Evolutionary conservation across 2,113 vertebrate genomes (phyloP), one percentile per base, ranked within the genome.

Genomic region (Onychostoma macrolepis): DNA sequence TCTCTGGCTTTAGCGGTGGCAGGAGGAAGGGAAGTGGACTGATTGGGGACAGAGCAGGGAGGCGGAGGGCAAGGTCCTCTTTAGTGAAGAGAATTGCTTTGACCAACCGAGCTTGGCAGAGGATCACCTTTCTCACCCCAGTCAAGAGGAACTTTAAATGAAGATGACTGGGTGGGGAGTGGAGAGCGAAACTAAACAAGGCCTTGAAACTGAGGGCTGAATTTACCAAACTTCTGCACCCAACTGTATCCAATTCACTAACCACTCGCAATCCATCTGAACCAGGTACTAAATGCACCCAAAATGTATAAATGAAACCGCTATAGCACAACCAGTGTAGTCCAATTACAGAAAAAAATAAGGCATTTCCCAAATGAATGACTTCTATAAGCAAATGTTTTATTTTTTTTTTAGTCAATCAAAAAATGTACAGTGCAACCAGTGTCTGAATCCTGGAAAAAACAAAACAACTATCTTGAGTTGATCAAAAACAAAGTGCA

Each of bases 41-140:
- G 88, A 93, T 92, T 91, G 91, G 53, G 89, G 90, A 85, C 77
- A 86, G 26, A 81, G 91, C 78, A 63, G 26, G 50, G 85, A 91
- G 85, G 84, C 41, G 85, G 78, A 92, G 90, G 90, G 71, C 87
- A 89, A 76, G 74, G 81, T 90, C 89, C 87, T 87, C 78, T 89
- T 91, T 88, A 89, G 84, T 79, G 72, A 87, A 80, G 81, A 76
- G 85, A 92, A 94, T 92, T 92, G 87, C 71, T 92, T 92, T 92
- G 89, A 92, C 88, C 87, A 86, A 77, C 86, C 87, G 67, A 86
- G 87, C 87, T 83, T 86, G 82, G 89, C 84, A 83, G 38, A 83
- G 83, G 9, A 26, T 85, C 83, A 87, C 89, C 87, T 89, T 33
- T 82, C 17, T 84, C 83, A 83, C 89, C 85, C 63, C 65, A 82